Evolutionary conservation across 2,113 vertebrate genomes (phyloP).

Genomic region (Stigmatopora argus): DNA sequence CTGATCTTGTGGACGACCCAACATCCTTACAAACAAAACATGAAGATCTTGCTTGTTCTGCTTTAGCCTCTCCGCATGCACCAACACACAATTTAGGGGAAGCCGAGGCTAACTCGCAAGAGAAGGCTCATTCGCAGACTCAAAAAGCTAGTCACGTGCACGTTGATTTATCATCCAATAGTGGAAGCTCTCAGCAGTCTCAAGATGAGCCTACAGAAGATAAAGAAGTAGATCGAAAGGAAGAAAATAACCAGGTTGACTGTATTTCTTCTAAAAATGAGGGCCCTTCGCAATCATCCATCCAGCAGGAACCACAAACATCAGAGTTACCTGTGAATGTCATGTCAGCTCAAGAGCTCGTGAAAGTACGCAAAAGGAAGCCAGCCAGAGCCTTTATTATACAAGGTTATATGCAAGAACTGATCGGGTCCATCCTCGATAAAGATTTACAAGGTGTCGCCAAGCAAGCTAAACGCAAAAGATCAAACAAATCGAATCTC

Average conservation of each 20-base stretch:
- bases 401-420: constrained; percentile 55
- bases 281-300: constrained; percentile 9
- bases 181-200: background rate
- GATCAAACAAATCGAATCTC: constrained; percentile 52
- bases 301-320: constrained; percentile 22
- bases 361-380: constrained; percentile 63
- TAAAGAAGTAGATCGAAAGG: constrained; percentile 22
- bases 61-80: constrained; percentile 23
- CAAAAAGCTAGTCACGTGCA: constrained; percentile 23
- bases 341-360: constrained; percentile 66
- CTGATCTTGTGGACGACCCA: constrained; percentile 11
- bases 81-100: constrained; percentile 20
- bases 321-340: constrained; percentile 46
- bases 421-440: constrained; percentile 29
- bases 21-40: constrained; percentile 31
- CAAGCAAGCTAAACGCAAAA: constrained; percentile 54
- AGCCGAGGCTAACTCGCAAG: constrained; percentile 16
- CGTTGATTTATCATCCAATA: constrained; percentile 7
- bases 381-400: constrained; percentile 45
- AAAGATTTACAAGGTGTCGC: constrained; percentile 40
- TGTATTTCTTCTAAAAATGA: constrained; percentile 17
- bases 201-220: constrained; percentile 11
- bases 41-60: constrained; percentile 22
- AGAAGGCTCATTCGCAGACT: constrained; percentile 14
- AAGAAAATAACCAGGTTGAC: constrained; percentile 1